Evolutionary conservation across 2,113 vertebrate species (phyloP).

Genomic region (Lates calcarifer): DNA sequence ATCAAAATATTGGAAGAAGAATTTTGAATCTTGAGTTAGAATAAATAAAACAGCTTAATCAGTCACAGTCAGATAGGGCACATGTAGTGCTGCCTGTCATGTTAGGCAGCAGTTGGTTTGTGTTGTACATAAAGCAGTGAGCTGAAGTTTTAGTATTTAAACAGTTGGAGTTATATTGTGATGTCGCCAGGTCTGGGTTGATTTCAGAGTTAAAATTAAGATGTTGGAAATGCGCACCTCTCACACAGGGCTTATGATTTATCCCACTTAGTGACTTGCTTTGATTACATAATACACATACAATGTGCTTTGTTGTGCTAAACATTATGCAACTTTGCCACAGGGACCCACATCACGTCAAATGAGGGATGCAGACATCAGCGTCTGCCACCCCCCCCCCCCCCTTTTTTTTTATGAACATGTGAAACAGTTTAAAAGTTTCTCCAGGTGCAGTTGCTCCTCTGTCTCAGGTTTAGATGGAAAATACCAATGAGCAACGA

Average conservation of each 20-base stretch:
- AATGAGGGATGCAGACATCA: conserved; percentile 53
- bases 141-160: neutral
- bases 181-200: neutral
- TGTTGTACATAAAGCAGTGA: neutral
- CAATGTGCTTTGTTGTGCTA: conserved; percentile 24
- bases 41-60: no score
- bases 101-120: neutral
- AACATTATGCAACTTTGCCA: conserved; percentile 36
- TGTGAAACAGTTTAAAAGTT: conserved; percentile 63
- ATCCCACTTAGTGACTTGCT: neutral
- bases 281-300: conserved; percentile 9
- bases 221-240: neutral
- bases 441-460: conserved; percentile 61
- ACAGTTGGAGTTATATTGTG: neutral
- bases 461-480: conserved; percentile 53
- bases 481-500: conserved; percentile 63
- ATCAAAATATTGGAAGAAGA: no score
- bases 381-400: neutral
- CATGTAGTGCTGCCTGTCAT: no score
- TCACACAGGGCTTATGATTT: conserved; percentile 7
- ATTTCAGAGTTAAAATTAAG: neutral
- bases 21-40: no score
- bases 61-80: no score
- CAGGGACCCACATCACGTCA: neutral
- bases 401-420: conserved; percentile 47